Conservation (phyloP, 1,140 invertebrate species). For the Drosophila suzukii region DNA sequence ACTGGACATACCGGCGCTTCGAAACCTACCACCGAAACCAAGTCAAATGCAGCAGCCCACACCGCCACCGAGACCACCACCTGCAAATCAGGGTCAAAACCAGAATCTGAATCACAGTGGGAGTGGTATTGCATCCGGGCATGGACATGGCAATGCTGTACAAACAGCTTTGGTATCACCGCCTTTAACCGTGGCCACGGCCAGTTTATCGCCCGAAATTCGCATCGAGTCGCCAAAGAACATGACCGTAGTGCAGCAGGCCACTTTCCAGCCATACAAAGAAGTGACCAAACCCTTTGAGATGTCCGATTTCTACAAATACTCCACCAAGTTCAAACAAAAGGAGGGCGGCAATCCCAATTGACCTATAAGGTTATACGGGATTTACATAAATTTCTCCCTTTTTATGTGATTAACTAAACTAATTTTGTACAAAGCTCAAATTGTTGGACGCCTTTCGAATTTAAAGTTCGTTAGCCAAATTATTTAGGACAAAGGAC, state of each 20-base stretch:
- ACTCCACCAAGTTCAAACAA: slow-evolving; percentile 96
- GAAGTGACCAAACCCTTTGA: slow-evolving; percentile 98
- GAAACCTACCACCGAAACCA: slow-evolving; percentile 70
- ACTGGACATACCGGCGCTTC: slow-evolving; percentile 65
- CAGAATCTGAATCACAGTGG: slow-evolving; percentile 25
- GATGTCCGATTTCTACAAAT: slow-evolving; percentile 99
- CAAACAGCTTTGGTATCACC: slow-evolving; percentile 58
- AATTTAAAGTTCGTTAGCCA: slow-evolving; percentile 35
- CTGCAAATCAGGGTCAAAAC: slow-evolving; percentile 45
- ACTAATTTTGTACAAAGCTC: slow-evolving; percentile 30
- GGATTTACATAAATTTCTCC: slow-evolving; percentile 6
- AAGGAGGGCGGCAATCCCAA: slow-evolving; percentile 76
- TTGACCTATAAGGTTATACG: slow-evolving; percentile 45
- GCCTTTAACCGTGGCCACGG: slow-evolving; percentile 70
- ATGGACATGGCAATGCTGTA: slow-evolving; percentile 27
- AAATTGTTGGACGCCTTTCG: slow-evolving; percentile 7
- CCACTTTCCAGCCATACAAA: slow-evolving; percentile 95
- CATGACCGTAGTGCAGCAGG: slow-evolving; percentile 93
- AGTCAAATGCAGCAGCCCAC: slow-evolving; percentile 69
- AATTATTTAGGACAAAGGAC: slow-evolving; percentile 24
- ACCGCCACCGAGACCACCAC: slow-evolving; percentile 83
- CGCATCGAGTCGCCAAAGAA: slow-evolving; percentile 91
- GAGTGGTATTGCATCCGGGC: slow-evolving; percentile 22
- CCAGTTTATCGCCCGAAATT: slow-evolving; percentile 85
- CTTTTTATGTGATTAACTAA: slow-evolving; percentile 52